Evolutionary conservation across 2,113 vertebrate species (phyloP), one percentile per base, ranked within the genome.

Genomic region (Calidris pugnax): DNA sequence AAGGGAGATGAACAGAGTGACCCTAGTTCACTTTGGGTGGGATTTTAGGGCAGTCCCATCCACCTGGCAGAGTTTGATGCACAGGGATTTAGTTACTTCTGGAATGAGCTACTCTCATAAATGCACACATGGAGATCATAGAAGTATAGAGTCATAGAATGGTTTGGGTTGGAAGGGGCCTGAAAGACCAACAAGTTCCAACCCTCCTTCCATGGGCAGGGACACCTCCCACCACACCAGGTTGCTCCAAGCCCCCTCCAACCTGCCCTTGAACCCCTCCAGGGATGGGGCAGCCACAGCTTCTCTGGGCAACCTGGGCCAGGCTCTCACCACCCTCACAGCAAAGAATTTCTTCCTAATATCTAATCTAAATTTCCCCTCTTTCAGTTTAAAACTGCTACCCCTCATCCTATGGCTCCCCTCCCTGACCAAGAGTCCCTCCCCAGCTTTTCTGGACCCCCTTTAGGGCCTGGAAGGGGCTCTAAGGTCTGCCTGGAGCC

Each of bases 11-110:
- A 20, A 39, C 59, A 60, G 37, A 77, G 45, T 12, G 51, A 41
- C 18, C 14, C n/a, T 17, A 50, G 6, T 50, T 27, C 32, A 43
- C 74, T 82, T 17, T 8, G 9, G n/a, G 9, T 41, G 43, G 33
- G 51, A 33, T 57, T 51, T 87, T 51, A 15, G 64, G 63, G 47
- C 43, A 81, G n/a, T 7, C 18, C 11, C 11, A 10, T 27, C 6
- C 72, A 55, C 60, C 2, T 14, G 33, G 33, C 7, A 22, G 41
- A 2, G 0, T 20, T 33, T 4, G 20, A 41, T 9, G 10, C 3
- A 4, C 3, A 1, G 30, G 26, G 39, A 9, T 75, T 87, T 47
- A 33, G 9, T 27, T 39, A 23, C 14, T 47, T 15, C 47, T 43
- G n/a, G 37, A 48, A 48, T 3, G n/a, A 89, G 43, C 26, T 75